Evolutionary conservation across 1,140 invertebrate genomes (phyloP).

Genomic region (Drosophila sp.): DNA sequence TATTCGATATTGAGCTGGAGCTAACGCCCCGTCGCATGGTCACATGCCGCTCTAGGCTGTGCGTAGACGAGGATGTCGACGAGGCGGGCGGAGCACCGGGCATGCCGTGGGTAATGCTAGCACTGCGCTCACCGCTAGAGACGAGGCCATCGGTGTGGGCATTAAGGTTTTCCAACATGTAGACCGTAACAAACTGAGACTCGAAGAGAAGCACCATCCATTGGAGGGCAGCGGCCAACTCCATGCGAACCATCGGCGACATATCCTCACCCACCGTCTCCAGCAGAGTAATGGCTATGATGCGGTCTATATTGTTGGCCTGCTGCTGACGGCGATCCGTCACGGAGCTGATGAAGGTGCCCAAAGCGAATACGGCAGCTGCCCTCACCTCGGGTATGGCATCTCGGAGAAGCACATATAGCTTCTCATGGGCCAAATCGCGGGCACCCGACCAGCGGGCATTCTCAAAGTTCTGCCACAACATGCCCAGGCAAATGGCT

Average conservation of each 20-base stretch:
- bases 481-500: constrained; percentile 93
- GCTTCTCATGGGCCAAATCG: constrained; percentile 97
- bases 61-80: constrained; percentile 49
- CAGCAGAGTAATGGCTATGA: constrained; percentile 93
- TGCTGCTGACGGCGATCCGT: constrained; percentile 94
- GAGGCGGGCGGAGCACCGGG: constrained; percentile 32
- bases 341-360: constrained; percentile 94
- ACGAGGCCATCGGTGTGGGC: constrained; percentile 38
- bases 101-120: constrained; percentile 62
- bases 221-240: constrained; percentile 91
- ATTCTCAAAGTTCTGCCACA: constrained; percentile 96
- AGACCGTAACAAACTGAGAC: constrained; percentile 92
- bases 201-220: constrained; percentile 96
- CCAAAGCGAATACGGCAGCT: constrained; percentile 95
- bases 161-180: constrained; percentile 83
- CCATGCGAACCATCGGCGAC: constrained; percentile 94
- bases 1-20: constrained; percentile 81
- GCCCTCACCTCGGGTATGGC: constrained; percentile 94
- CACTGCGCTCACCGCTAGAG: constrained; percentile 65
- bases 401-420: constrained; percentile 91
- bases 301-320: constrained; percentile 96
- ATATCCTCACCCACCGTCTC: constrained; percentile 92
- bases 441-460: constrained; percentile 97
- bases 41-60: constrained; percentile 73
- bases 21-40: constrained; percentile 78